These are phyloP conservation scores for Ophioninae sp. DNA, from an alignment of 2,888 invertebrate species.

Conservation along the genomic window DNA sequence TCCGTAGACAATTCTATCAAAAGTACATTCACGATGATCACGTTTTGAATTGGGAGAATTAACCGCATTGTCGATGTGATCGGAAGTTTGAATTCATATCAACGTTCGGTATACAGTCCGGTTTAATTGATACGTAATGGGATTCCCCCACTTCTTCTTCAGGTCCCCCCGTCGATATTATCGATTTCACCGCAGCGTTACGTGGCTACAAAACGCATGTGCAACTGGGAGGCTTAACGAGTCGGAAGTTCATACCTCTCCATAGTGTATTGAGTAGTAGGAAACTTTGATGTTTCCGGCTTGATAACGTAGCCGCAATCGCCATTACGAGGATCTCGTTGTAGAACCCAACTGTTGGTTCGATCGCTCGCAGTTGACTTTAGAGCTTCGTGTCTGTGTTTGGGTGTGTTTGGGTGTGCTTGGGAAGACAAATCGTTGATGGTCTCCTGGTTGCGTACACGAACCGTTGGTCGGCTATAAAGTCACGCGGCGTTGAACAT, in stretches of 20 bases:
- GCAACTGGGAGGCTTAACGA: conserved; percentile 14
- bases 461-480: conserved; percentile 8
- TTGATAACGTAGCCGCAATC: conserved; percentile 37
- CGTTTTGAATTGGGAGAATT: not conserved
- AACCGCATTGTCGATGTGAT: not conserved
- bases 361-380: conserved; percentile 44
- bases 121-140: conserved; percentile 1
- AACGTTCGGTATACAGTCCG: not conserved
- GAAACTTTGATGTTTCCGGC: conserved; percentile 43
- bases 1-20: not conserved
- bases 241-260: conserved; percentile 25
- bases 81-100: conserved; percentile 2
- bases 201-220: not conserved
- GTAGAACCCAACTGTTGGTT: conserved; percentile 37
- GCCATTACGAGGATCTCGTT: conserved; percentile 44
- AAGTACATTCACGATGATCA: not conserved
- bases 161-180: not conserved
- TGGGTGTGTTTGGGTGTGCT: conserved; percentile 27
- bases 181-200: conserved; percentile 1
- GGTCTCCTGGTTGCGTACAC: conserved; percentile 44
- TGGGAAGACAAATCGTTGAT: conserved; percentile 40
- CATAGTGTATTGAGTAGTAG: conserved; percentile 13
- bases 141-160: not conserved
- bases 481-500: conserved; percentile 28
- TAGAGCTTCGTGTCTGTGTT: conserved; percentile 32